phyloP scores from a whole-genome alignment of 2,888 invertebrate species.

The Mythimna vitellina region DNA sequence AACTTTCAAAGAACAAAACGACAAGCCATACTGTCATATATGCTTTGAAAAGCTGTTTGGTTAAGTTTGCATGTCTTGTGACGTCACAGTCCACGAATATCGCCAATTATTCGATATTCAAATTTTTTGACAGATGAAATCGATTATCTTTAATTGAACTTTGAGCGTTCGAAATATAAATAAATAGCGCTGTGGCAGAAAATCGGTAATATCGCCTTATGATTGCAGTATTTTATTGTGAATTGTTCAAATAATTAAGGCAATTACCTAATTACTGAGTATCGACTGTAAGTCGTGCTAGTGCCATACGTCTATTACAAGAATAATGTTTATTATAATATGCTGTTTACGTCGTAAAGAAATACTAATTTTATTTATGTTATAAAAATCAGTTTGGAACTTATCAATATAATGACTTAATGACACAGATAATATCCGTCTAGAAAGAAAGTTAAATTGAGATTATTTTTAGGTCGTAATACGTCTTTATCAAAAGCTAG shows the following conservation, averaged over 20 bases:
- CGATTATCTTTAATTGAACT: conserved; percentile 15
- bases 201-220: conserved; percentile 34
- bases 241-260: conserved; percentile 53
- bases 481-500: conserved; percentile 41
- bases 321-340: conserved; percentile 41
- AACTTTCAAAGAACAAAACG: conserved; percentile 99
- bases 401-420: conserved; percentile 15
- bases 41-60: conserved; percentile 99
- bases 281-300: conserved; percentile 58
- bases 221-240: conserved; percentile 48
- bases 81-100: conserved; percentile 39
- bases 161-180: conserved; percentile 31
- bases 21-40: conserved; percentile 99
- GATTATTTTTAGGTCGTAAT: conserved; percentile 50
- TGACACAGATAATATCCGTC: conserved; percentile 9
- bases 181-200: conserved; percentile 44
- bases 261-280: conserved; percentile 53
- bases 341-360: conserved; percentile 26
- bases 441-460: conserved; percentile 29
- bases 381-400: conserved; percentile 27
- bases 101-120: conserved; percentile 22
- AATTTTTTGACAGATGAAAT: conserved; percentile 12
- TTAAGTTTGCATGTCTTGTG: conserved; percentile 77
- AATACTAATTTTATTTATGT: conserved; percentile 47
- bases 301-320: conserved; percentile 61